phyloP scores from a whole-genome alignment of 2,797 vertebrate genomes.

The Argyrosomus regius region DNA sequence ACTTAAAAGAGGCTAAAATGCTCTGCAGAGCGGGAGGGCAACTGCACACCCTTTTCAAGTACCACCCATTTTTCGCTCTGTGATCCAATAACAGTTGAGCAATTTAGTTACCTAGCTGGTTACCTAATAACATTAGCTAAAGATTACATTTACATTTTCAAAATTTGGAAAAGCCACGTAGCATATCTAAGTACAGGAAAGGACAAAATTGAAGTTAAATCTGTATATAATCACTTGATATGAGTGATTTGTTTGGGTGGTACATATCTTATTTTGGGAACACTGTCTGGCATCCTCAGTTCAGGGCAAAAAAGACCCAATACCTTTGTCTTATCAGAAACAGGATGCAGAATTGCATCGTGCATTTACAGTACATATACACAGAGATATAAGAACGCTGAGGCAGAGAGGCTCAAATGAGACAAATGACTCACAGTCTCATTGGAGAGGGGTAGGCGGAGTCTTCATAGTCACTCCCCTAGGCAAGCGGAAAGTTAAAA shows the following conservation, averaged over 20 bases:
- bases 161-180: neutral
- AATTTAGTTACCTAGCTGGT: too few relatives aligned
- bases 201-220: neutral
- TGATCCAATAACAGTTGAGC: too few relatives aligned
- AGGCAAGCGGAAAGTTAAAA: conserved; percentile 31
- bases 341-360: conserved; percentile 3
- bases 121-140: too few relatives aligned
- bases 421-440: conserved; percentile 77
- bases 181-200: too few relatives aligned
- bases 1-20: neutral
- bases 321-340: conserved; percentile 28
- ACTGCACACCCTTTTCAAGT: neutral
- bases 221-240: neutral
- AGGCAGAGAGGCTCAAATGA: neutral
- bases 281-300: neutral
- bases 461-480: conserved; percentile 84
- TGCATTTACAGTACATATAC: neutral
- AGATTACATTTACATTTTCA: too few relatives aligned
- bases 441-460: conserved; percentile 75
- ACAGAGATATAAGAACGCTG: neutral
- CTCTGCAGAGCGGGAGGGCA: fast-evolving
- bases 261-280: neutral
- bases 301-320: neutral
- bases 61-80: too few relatives aligned
- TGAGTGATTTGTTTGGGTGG: conserved; percentile 2